These are phyloP conservation scores for Thera britannica DNA, from an alignment of 2,888 invertebrate genomes.

Conservation along the genomic window DNA sequence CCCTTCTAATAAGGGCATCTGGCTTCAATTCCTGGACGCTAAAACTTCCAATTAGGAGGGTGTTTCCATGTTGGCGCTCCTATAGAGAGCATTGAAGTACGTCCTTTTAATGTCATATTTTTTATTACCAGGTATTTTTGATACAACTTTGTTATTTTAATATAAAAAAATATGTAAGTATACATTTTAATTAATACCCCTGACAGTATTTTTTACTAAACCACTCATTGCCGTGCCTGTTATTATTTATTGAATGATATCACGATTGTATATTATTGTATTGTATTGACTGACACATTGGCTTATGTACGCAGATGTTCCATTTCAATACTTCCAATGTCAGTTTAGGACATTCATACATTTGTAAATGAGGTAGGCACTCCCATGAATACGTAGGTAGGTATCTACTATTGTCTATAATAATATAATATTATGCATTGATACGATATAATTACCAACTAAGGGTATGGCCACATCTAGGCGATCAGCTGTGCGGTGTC, in stretches of 20 bases:
- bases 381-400: background rate
- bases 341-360: conserved; percentile 10
- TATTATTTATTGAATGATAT: background rate
- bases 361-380: conserved; percentile 16
- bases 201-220: background rate
- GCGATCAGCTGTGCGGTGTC: too few relatives aligned
- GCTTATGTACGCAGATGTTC: conserved; percentile 16
- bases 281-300: conserved; percentile 3
- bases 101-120: too few relatives aligned
- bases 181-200: too few relatives aligned
- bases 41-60: too few relatives aligned
- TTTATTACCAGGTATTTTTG: too few relatives aligned
- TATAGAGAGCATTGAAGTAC: too few relatives aligned
- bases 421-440: background rate
- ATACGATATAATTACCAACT: background rate
- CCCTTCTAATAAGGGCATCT: too few relatives aligned
- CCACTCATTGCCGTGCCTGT: background rate
- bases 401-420: background rate
- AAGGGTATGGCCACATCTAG: too few relatives aligned
- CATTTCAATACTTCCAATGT: conserved; percentile 10
- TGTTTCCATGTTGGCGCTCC: too few relatives aligned
- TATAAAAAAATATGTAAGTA: too few relatives aligned
- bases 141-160: too few relatives aligned
- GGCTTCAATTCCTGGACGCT: too few relatives aligned
- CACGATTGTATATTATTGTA: background rate